Evolutionary conservation across 2,113 vertebrate species (phyloP).

Genomic region (Coryphaenoides rupestris): DNA sequence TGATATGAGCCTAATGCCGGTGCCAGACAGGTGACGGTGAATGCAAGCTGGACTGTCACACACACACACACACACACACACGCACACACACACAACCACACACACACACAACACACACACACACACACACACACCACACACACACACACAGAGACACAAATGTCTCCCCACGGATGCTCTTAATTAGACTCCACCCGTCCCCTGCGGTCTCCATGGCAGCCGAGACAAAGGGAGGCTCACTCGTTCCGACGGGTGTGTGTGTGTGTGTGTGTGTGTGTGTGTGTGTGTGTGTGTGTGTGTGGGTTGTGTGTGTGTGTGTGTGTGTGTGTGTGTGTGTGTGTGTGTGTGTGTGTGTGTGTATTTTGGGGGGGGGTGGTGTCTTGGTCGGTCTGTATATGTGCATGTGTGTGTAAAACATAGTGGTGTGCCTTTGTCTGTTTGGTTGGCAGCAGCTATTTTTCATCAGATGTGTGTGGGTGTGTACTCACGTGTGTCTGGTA

Average conservation of each 20-base stretch:
- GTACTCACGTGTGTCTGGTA: too few relatives aligned
- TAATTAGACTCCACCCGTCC: constrained; percentile 78
- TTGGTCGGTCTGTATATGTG: too few relatives aligned
- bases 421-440: too few relatives aligned
- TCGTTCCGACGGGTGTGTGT: constrained; percentile 64
- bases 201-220: constrained; percentile 68
- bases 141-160: constrained; percentile 48
- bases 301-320: constrained; percentile 46
- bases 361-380: too few relatives aligned
- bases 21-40: constrained; percentile 73
- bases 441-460: too few relatives aligned
- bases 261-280: constrained; percentile 36
- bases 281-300: constrained; percentile 40
- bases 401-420: too few relatives aligned
- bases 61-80: constrained; percentile 43
- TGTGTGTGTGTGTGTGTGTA: constrained; percentile 2
- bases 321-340: constrained; percentile 44
- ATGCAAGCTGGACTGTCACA: constrained; percentile 74
- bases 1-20: constrained; percentile 64
- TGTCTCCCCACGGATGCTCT: constrained; percentile 72
- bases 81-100: too few relatives aligned
- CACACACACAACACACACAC: constrained; percentile 66
- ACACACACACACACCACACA: constrained; percentile 67
- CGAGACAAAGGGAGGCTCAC: constrained; percentile 76
- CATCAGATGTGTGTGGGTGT: too few relatives aligned